Percentiles rank a stretch among this genome's conserved stretches.
phyloP scores from a whole-genome alignment of 2,888 invertebrate genomes.

The Arenicola marina region DNA sequence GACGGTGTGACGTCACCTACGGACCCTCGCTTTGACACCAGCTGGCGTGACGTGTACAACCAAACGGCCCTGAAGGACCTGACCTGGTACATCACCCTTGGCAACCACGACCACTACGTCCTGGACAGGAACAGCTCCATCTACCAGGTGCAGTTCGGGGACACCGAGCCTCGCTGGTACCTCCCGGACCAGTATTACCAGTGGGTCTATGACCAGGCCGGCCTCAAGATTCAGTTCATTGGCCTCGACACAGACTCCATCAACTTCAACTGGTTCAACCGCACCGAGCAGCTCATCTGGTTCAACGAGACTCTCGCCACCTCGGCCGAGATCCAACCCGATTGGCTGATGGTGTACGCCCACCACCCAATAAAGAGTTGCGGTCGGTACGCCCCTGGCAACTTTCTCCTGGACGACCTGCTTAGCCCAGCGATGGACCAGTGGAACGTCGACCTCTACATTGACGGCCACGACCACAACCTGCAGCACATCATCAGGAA shows the following conservation, averaged over 20 bases:
- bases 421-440: neutral
- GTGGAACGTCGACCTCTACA: constrained; percentile 12
- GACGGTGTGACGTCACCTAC: constrained; percentile 7
- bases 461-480: constrained; percentile 24
- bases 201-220: neutral
- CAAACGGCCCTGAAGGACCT: neutral
- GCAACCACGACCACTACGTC: constrained; percentile 22
- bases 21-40: constrained; percentile 10
- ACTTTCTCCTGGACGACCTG: neutral
- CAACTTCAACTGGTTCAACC: neutral
- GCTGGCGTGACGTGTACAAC: constrained; percentile 9
- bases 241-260: constrained; percentile 1
- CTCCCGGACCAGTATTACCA: constrained; percentile 13
- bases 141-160: constrained; percentile 10
- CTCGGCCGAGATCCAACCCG: constrained; percentile 2
- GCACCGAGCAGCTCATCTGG: constrained; percentile 9
- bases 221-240: constrained; percentile 3
- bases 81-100: constrained; percentile 18
- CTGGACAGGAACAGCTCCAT: neutral
- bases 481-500: constrained; percentile 14
- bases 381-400: constrained; percentile 10
- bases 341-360: constrained; percentile 15
- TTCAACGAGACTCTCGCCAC: constrained; percentile 6
- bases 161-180: constrained; percentile 12
- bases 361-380: constrained; percentile 14